A percentile compares a stretch with the other conserved stretches of the same genome.
Conservation (phyloP, 2,797 vertebrate species). For the Sebastes taczanowskii region DNA sequence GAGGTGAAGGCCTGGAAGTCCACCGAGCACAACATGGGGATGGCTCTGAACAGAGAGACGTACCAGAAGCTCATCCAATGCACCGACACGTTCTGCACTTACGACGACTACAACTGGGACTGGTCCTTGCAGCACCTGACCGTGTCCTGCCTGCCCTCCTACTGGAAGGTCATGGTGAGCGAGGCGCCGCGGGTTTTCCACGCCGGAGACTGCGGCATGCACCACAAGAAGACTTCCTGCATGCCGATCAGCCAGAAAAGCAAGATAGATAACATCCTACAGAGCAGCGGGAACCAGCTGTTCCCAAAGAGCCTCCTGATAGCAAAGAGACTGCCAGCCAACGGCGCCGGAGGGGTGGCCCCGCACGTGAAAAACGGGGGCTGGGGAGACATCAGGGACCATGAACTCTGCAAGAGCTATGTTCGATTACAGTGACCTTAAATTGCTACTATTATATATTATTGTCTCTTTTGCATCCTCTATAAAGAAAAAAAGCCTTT, state of each 20-base stretch:
- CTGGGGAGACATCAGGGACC: slow-evolving; percentile 99
- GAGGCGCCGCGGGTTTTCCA: slow-evolving; percentile 95
- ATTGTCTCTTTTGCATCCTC: slow-evolving; percentile 84
- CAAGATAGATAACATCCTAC: slow-evolving; percentile 92
- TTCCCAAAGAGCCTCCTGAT: slow-evolving; percentile 92
- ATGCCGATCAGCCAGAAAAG: slow-evolving; percentile 91
- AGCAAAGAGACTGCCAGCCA: slow-evolving; percentile 88
- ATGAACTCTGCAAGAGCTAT: slow-evolving; percentile 99
- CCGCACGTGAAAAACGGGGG: slow-evolving; percentile 97
- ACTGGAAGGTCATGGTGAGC: slow-evolving; percentile 96
- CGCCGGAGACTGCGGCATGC: slow-evolving; percentile 98
- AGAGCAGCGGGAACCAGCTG: slow-evolving; percentile 89
- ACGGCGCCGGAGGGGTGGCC: slow-evolving; percentile 84
- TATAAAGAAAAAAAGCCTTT: slow-evolving; percentile 84
- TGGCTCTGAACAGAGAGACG: slow-evolving; percentile 89
- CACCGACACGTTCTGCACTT: slow-evolving; percentile 96
- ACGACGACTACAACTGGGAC: slow-evolving; percentile 99
- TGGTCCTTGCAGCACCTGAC: slow-evolving; percentile 97
- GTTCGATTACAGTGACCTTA: slow-evolving; percentile 94
- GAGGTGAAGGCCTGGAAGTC: slow-evolving; percentile 98
- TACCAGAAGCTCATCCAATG: slow-evolving; percentile 92
- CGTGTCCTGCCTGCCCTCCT: slow-evolving; percentile 92
- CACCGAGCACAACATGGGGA: slow-evolving; percentile 99
- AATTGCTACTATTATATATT: slow-evolving; percentile 75
- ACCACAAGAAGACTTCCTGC: slow-evolving; percentile 93